Evolutionary conservation across 2,888 invertebrate species (phyloP).

Genomic region (Catonia carolina): DNA sequence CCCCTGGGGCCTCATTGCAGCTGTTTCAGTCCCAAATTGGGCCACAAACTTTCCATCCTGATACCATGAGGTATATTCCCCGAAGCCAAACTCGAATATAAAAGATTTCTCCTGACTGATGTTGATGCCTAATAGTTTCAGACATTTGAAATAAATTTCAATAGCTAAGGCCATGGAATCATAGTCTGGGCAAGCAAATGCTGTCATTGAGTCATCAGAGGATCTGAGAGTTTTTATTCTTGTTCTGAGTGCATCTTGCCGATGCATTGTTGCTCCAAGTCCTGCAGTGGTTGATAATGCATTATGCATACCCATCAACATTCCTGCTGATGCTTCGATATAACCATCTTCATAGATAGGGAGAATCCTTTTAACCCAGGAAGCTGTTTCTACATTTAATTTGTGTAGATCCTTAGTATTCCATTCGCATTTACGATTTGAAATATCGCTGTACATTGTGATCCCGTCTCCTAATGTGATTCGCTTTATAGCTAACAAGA

Average conservation of each 20-base stretch:
- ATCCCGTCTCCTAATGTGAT: not conserved
- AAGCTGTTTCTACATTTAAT: not conserved
- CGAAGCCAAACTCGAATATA: slow-evolving; percentile 3
- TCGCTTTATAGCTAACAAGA: not conserved
- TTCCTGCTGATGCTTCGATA: not conserved
- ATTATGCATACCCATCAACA: slow-evolving; percentile 37
- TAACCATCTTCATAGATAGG: not conserved
- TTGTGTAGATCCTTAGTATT: not conserved
- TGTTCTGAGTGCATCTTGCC: slow-evolving; percentile 3
- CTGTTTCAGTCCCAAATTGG: slow-evolving; percentile 20
- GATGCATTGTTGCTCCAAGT: slow-evolving; percentile 15
- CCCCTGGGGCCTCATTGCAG: slow-evolving; percentile 14
- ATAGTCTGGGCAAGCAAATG: too few species aligned
- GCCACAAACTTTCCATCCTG: slow-evolving; percentile 17
- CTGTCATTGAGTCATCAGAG: slow-evolving; percentile 22
- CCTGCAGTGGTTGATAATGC: slow-evolving; percentile 33
- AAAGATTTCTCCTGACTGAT: slow-evolving; percentile 7
- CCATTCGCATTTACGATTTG: not conserved
- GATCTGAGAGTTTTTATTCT: slow-evolving; percentile 7
- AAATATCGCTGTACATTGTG: not conserved
- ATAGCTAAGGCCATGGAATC: too few species aligned
- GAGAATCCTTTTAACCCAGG: not conserved
- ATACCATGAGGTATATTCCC: slow-evolving; percentile 19
- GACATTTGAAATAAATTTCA: too few species aligned
- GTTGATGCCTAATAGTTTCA: slow-evolving; percentile 19